Conservation (phyloP, 2,888 invertebrate species). For the Blera fallax region DNA sequence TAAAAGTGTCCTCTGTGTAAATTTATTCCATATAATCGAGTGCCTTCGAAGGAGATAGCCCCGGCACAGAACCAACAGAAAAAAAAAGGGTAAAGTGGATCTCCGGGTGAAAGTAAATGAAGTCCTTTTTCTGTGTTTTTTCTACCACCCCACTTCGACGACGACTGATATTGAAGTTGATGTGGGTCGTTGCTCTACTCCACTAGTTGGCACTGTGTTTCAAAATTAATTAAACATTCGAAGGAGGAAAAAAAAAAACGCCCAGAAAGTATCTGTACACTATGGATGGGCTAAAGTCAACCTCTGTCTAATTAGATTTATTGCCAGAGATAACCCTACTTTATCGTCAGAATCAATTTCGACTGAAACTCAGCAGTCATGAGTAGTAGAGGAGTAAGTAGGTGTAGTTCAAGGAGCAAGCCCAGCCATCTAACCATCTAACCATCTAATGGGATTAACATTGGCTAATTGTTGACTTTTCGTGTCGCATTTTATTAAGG, state of each 20-base stretch:
- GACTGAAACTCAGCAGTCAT: neutral
- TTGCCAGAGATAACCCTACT: constrained; percentile 34
- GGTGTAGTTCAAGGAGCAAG: neutral
- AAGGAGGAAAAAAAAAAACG: neutral
- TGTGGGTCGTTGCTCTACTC: constrained; percentile 31
- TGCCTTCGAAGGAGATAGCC: constrained; percentile 37
- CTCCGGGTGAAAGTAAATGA: constrained; percentile 29
- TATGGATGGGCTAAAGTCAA: constrained; percentile 9
- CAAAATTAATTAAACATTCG: constrained; percentile 63
- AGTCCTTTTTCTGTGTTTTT: constrained; percentile 15
- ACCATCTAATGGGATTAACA: constrained; percentile 40
- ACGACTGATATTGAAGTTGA: constrained; percentile 42
- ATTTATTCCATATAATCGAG: constrained; percentile 53
- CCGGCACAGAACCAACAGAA: neutral
- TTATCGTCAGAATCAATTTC: constrained; percentile 37
- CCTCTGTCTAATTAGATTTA: constrained; percentile 63
- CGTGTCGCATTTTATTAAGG: constrained; percentile 47
- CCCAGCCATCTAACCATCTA: no score
- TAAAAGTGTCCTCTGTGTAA: constrained; percentile 65
- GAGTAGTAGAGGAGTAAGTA: neutral
- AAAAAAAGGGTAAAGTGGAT: constrained; percentile 46
- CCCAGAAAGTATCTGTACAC: neutral
- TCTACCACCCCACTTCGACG: neutral
- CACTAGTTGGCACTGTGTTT: constrained; percentile 59
- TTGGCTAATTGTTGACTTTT: constrained; percentile 57